Conservation (phyloP, 1,140 invertebrate genomes). For the Papilio polyxenes region DNA sequence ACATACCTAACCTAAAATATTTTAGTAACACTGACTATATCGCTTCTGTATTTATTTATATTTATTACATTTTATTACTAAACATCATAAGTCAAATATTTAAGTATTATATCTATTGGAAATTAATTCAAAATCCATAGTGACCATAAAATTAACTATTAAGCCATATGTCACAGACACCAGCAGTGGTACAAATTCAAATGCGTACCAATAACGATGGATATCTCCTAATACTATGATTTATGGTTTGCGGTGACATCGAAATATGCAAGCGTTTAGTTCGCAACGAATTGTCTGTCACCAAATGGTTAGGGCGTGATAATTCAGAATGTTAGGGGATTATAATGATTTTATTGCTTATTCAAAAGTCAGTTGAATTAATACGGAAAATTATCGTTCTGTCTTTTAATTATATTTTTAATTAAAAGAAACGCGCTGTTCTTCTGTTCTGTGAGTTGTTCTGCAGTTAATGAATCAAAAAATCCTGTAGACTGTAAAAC, state of each 20-base stretch:
- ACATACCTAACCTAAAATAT: no score
- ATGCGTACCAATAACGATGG: slow-evolving; percentile 58
- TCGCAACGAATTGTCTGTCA: slow-evolving; percentile 44
- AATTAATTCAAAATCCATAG: slow-evolving; percentile 37
- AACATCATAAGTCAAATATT: not conserved
- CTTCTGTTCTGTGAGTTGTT: no score
- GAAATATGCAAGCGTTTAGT: slow-evolving; percentile 56
- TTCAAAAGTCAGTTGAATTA: slow-evolving; percentile 28
- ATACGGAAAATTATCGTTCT: not conserved
- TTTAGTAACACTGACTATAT: no score
- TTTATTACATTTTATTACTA: no score
- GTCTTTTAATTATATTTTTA: not conserved
- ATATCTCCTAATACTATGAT: slow-evolving; percentile 66
- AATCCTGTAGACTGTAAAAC: no score
- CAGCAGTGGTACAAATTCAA: slow-evolving; percentile 46
- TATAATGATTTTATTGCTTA: slow-evolving; percentile 54
- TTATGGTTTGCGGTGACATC: slow-evolving; percentile 61
- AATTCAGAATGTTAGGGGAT: slow-evolving; percentile 53
- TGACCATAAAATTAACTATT: slow-evolving; percentile 54
- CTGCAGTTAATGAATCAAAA: no score
- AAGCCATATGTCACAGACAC: slow-evolving; percentile 54
- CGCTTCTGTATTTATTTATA: no score
- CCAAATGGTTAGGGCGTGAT: slow-evolving; percentile 65
- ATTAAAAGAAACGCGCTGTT: no score
- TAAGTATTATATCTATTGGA: slow-evolving; percentile 4